phyloP scores from a whole-genome alignment of 2,888 invertebrate species.

The Axea sp. region DNA sequence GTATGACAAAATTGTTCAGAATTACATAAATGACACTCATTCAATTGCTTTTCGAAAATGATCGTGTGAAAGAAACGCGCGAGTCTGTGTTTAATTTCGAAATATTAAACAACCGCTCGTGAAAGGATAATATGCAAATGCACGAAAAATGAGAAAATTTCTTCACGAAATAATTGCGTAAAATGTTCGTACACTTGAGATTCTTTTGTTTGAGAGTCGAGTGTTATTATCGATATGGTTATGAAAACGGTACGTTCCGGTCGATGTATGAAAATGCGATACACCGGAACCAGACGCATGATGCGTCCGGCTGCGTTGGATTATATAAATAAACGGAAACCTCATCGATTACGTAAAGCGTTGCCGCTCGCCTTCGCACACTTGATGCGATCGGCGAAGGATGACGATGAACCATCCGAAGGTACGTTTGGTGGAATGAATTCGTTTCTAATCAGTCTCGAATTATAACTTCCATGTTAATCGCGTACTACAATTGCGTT shows the following conservation, averaged over 20 bases:
- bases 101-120: too few relatives aligned
- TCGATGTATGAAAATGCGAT: conserved; percentile 52
- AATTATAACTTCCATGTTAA: neutral
- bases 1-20: too few relatives aligned
- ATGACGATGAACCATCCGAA: conserved; percentile 24
- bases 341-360: conserved; percentile 55
- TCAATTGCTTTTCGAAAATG: too few relatives aligned
- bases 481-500: conserved; percentile 3
- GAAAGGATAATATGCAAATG: too few relatives aligned
- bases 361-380: conserved; percentile 46
- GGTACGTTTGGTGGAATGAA: neutral
- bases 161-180: too few relatives aligned
- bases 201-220: too few relatives aligned
- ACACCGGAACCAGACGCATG: conserved; percentile 56
- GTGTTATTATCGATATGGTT: too few relatives aligned
- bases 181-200: too few relatives aligned
- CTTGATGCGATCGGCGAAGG: conserved; percentile 26
- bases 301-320: conserved; percentile 51
- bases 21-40: too few relatives aligned
- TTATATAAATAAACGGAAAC: conserved; percentile 59
- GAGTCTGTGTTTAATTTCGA: too few relatives aligned
- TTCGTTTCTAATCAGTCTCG: conserved; percentile 8
- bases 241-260: conserved; percentile 52
- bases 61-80: too few relatives aligned
- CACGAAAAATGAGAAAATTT: too few relatives aligned